phyloP scores from a whole-genome alignment of 2,113 vertebrate species.

The Alligator mississippiensis region DNA sequence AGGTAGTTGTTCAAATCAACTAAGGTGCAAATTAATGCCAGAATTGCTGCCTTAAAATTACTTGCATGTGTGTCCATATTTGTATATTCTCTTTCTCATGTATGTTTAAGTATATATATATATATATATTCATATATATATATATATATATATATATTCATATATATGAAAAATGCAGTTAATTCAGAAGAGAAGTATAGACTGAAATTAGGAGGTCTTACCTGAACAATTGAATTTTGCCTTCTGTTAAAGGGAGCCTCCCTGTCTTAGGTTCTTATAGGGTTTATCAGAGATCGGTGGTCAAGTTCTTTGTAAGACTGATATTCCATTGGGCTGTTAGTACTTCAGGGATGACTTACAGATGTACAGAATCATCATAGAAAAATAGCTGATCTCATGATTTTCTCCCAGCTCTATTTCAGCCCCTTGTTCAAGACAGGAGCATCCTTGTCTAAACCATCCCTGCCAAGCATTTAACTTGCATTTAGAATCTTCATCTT shows the following conservation, averaged over 20 bases:
- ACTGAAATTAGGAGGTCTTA: neutral
- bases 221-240: neutral
- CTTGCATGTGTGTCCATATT: too few species aligned
- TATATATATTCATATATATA: neutral
- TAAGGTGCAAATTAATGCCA: neutral
- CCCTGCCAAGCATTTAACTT: too few species aligned
- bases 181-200: neutral
- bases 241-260: neutral
- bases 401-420: too few species aligned
- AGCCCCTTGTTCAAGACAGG: too few species aligned
- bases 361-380: neutral
- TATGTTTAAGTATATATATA: neutral
- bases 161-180: neutral
- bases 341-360: neutral
- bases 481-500: too few species aligned
- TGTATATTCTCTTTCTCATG: neutral
- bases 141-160: neutral
- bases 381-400: too few species aligned
- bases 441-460: too few species aligned
- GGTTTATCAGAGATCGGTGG: neutral
- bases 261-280: neutral
- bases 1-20: neutral
- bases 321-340: neutral
- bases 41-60: neutral
- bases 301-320: neutral